phyloP scores from a whole-genome alignment of 2,888 invertebrate species.

The Pseudococcus viburni region DNA sequence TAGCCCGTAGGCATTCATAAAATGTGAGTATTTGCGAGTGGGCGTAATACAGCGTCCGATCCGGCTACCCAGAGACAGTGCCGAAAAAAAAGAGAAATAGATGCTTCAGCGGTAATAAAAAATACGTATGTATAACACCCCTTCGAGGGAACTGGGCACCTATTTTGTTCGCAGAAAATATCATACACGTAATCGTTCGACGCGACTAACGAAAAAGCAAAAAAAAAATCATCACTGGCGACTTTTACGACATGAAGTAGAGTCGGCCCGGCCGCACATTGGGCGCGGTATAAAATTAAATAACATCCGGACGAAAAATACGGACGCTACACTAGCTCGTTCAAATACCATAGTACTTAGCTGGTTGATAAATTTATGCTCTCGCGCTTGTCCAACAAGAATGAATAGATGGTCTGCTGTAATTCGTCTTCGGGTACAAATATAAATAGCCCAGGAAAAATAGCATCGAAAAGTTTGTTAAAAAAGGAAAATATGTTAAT shows the following conservation, averaged over 20 bases:
- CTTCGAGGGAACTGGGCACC: neutral
- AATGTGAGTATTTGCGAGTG: no score
- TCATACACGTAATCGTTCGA: neutral
- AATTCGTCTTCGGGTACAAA: conserved; percentile 14
- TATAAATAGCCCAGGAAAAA: no score
- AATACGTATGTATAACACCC: neutral
- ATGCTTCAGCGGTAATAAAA: no score
- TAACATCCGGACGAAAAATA: neutral
- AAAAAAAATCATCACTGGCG: neutral
- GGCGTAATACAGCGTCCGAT: no score
- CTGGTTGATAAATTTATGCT: conserved; percentile 19
- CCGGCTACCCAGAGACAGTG: no score
- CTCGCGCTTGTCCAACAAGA: neutral
- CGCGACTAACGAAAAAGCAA: neutral
- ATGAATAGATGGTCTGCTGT: neutral
- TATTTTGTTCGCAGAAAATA: neutral
- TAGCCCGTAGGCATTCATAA: no score
- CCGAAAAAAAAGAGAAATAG: no score
- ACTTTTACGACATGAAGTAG: neutral
- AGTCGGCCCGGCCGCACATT: neutral
- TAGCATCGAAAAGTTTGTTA: no score
- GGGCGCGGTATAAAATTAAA: neutral
- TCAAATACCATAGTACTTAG: conserved; percentile 1
- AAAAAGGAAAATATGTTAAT: no score
- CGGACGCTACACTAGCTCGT: neutral